Evolutionary conservation across 2,797 vertebrate species (phyloP).

Genomic region (Silurus lanzhouensis): DNA sequence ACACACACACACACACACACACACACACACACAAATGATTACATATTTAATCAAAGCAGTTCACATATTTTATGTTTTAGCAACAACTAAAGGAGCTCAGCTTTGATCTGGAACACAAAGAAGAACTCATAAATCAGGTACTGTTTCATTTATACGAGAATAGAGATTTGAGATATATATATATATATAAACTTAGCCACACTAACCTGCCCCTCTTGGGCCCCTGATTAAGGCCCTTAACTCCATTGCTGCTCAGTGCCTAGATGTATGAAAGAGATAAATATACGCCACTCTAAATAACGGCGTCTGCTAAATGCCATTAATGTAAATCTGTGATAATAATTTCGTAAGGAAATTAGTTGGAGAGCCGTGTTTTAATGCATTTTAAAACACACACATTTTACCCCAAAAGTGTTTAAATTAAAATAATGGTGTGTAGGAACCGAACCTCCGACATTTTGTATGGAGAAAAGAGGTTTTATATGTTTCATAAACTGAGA

Average conservation of each 20-base stretch:
- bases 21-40: neutral
- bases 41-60: neutral
- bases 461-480: neutral
- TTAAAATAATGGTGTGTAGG: neutral
- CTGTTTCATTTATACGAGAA: no score
- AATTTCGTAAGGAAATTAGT: no score
- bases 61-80: conserved; percentile 25
- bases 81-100: conserved; percentile 36
- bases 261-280: no score
- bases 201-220: no score
- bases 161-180: no score
- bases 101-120: conserved; percentile 24
- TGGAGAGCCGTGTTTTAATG: no score
- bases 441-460: neutral
- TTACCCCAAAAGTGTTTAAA: neutral
- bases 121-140: conserved; percentile 43
- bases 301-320: no score
- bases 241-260: no score
- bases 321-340: no score
- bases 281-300: no score
- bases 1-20: neutral
- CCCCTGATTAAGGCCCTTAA: no score
- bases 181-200: no score
- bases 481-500: neutral
- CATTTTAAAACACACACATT: neutral